These are phyloP conservation scores for Notodromas monacha DNA, from an alignment of 2,888 invertebrate genomes.

Conservation along the genomic window DNA sequence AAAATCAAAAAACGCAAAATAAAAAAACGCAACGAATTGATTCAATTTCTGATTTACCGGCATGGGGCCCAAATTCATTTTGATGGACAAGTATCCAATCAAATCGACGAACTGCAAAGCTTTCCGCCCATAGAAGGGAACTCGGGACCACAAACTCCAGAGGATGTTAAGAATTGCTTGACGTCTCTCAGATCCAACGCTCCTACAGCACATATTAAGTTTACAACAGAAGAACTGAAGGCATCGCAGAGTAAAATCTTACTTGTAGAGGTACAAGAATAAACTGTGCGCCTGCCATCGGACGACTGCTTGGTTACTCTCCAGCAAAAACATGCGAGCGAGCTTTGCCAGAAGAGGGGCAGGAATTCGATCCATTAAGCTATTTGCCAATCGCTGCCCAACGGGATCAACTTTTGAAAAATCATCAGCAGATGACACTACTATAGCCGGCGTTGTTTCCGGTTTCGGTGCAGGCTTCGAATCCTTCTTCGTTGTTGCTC, in stretches of 20 bases:
- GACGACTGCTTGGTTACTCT: slow-evolving; percentile 64
- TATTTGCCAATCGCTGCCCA: no score
- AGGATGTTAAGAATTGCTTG: slow-evolving; percentile 50
- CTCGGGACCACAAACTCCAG: slow-evolving; percentile 65
- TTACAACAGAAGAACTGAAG: no score
- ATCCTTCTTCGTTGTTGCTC: no score
- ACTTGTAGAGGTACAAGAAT: slow-evolving; percentile 47
- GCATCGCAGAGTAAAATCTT: no score
- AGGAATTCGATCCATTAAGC: no score
- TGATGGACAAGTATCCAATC: slow-evolving; percentile 69
- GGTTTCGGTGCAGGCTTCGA: no score
- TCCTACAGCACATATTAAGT: no score
- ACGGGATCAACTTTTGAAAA: no score
- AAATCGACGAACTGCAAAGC: slow-evolving; percentile 89
- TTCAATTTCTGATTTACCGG: slow-evolving; percentile 6
- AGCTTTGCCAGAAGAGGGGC: slow-evolving; percentile 31
- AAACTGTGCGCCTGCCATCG: slow-evolving; percentile 84
- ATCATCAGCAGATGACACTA: no score
- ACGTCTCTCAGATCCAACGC: no score
- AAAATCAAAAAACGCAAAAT: no score
- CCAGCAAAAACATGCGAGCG: slow-evolving; percentile 57
- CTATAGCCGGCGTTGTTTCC: no score
- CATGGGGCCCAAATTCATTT: slow-evolving; percentile 19
- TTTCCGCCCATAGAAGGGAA: slow-evolving; percentile 65
- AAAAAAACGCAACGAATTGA: slow-evolving; percentile 6